These are phyloP conservation scores for Premnoplex brunnescens DNA, from an alignment of 2,797 vertebrate genomes.

Conservation along the genomic window DNA sequence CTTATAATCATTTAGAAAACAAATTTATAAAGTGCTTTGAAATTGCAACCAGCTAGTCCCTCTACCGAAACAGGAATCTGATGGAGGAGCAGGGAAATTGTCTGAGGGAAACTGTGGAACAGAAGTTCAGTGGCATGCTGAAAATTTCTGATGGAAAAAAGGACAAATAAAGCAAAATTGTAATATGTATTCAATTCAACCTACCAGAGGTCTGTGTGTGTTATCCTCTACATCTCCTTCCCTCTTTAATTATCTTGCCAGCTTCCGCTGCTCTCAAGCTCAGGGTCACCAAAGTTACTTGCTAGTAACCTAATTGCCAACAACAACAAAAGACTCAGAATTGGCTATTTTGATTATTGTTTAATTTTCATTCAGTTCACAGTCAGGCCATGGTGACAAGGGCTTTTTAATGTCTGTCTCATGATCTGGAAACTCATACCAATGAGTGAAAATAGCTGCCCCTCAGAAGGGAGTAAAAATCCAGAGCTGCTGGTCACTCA, in stretches of 20 bases:
- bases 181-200: not conserved
- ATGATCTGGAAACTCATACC: not conserved
- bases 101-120: not conserved
- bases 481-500: not conserved
- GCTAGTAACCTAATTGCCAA: not conserved
- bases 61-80: not conserved
- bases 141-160: not conserved
- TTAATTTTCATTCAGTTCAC: constrained; percentile 16
- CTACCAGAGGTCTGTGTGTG: not conserved
- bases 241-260: not conserved
- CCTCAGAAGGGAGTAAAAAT: not conserved
- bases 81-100: not conserved
- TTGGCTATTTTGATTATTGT: not conserved
- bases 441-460: not conserved
- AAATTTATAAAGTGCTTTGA: not conserved
- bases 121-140: not conserved
- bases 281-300: constrained; percentile 22
- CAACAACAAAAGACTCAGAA: not conserved
- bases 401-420: not conserved
- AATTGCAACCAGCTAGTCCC: not conserved
- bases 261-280: not conserved
- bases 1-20: not conserved
- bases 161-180: not conserved
- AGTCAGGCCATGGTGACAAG: not conserved
- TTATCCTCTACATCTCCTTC: not conserved